Evolutionary conservation across 2,888 invertebrate species (phyloP).

Genomic region (Drosophila helvetica): DNA sequence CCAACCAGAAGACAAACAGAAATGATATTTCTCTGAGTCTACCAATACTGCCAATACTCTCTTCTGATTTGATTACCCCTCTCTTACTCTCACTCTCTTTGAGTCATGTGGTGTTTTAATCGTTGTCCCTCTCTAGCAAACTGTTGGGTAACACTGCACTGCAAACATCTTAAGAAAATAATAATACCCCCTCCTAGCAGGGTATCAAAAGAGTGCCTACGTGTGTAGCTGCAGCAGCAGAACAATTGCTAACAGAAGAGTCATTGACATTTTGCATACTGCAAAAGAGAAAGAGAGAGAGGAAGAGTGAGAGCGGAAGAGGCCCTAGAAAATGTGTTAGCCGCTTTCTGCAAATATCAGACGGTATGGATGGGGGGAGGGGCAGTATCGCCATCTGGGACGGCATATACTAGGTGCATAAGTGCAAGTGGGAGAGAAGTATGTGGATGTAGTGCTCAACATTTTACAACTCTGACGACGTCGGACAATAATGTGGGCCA

Average conservation of each 20-base stretch:
- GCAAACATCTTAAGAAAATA: slow-evolving; percentile 1
- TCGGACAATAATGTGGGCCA: slow-evolving; percentile 39
- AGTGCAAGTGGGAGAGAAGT: not conserved
- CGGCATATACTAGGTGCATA: not conserved
- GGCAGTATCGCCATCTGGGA: not conserved
- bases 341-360: slow-evolving; percentile 57
- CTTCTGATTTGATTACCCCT: too few species aligned
- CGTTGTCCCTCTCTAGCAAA: too few species aligned
- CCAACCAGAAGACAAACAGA: too few species aligned
- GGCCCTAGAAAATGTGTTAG: slow-evolving; percentile 53
- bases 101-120: too few species aligned
- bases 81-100: too few species aligned
- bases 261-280: slow-evolving; percentile 71
- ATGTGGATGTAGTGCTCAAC: slow-evolving; percentile 3
- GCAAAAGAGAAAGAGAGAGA: slow-evolving; percentile 23
- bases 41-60: too few species aligned
- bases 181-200: not conserved
- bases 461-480: slow-evolving; percentile 24
- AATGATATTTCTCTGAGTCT: accelerated
- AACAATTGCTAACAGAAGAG: slow-evolving; percentile 43
- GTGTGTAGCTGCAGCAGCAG: slow-evolving; percentile 45
- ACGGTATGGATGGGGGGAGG: not conserved
- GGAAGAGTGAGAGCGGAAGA: slow-evolving; percentile 3
- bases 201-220: not conserved
- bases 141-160: too few species aligned